These are phyloP conservation scores for Sander lucioperca DNA, from an alignment of 2,113 vertebrate species.

Conservation along the genomic window DNA sequence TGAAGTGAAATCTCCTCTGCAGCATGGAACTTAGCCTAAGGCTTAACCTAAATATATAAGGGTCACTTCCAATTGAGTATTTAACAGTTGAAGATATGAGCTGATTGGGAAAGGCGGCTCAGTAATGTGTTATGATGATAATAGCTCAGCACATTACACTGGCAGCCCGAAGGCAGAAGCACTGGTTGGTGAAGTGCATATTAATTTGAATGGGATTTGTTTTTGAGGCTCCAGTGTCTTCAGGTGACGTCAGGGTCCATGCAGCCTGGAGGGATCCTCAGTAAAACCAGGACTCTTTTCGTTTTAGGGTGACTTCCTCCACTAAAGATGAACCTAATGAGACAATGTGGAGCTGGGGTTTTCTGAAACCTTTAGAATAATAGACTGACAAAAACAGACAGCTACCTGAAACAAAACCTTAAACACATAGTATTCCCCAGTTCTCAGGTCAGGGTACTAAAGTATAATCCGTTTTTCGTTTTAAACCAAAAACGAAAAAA, in stretches of 20 bases:
- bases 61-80: constrained; percentile 25
- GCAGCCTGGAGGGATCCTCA: neutral
- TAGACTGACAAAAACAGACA: no score
- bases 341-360: neutral
- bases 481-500: no score
- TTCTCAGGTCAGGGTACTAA: no score
- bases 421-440: no score
- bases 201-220: constrained; percentile 9
- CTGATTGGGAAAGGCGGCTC: constrained; percentile 13
- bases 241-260: neutral
- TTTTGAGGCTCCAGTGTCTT: neutral
- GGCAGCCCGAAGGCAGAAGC: neutral
- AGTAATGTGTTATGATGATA: constrained; percentile 36
- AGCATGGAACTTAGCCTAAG: neutral
- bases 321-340: neutral
- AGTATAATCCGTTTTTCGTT: no score
- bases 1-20: constrained; percentile 28
- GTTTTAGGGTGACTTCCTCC: neutral
- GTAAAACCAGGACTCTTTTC: neutral
- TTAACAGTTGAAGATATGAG: constrained; percentile 25
- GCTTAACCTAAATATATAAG: constrained; percentile 44
- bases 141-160: neutral
- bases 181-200: neutral
- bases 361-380: neutral
- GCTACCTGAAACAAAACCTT: no score